These are phyloP conservation scores for Aphelenchoides bicaudatus DNA, from an alignment of 2,888 invertebrate genomes.

Conservation along the genomic window DNA sequence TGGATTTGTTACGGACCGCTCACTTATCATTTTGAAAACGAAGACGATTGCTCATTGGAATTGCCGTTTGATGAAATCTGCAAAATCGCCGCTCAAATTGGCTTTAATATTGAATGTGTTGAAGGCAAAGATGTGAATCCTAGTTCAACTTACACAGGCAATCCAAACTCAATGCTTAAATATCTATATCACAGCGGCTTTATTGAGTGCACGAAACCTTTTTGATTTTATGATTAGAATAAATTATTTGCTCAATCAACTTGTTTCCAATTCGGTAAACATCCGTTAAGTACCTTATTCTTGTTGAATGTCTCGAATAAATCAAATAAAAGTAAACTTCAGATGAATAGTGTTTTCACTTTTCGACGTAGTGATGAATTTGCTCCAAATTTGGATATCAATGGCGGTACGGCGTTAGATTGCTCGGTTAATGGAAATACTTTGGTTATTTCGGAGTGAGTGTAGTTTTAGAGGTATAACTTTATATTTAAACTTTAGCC, in stretches of 20 bases:
- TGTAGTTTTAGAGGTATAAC: background rate
- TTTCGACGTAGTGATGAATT: constrained; percentile 19
- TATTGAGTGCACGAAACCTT: constrained; percentile 21
- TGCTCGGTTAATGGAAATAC: constrained; percentile 25
- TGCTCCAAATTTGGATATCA: constrained; percentile 1
- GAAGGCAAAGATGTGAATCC: constrained; percentile 19
- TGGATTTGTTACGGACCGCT: constrained; percentile 71
- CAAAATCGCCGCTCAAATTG: constrained; percentile 25
- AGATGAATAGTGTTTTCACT: background rate
- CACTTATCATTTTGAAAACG: constrained; percentile 70
- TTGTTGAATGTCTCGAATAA: too few relatives aligned
- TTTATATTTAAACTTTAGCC: background rate
- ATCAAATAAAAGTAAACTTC: too few relatives aligned
- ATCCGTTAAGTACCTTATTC: too few relatives aligned
- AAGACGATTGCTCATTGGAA: constrained; percentile 41
- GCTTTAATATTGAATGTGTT: constrained; percentile 28
- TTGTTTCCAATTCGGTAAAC: too few relatives aligned
- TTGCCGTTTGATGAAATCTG: constrained; percentile 38
- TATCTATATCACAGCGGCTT: constrained; percentile 38
- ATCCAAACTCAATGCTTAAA: constrained; percentile 34
- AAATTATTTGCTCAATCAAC: too few relatives aligned
- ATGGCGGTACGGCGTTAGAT: constrained; percentile 30
- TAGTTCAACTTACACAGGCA: constrained; percentile 23
- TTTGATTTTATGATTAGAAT: too few relatives aligned
- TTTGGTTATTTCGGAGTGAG: constrained; percentile 28